A percentile compares a stretch with the other conserved stretches of the same genome.
phyloP scores from a whole-genome alignment of 2,113 vertebrate species.

The Plecotus auritus region DNA sequence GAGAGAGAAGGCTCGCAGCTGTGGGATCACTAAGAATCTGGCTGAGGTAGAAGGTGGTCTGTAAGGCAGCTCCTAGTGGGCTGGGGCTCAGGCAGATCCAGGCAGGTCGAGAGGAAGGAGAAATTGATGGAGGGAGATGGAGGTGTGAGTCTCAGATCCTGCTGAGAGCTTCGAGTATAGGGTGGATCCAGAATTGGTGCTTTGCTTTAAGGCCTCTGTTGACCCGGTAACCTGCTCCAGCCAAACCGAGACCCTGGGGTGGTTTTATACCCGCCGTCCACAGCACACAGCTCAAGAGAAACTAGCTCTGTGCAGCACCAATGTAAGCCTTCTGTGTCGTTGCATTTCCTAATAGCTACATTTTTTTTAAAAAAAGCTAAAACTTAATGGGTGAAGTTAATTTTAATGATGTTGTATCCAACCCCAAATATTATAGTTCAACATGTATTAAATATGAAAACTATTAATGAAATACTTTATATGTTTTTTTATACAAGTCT shows the following conservation, averaged over 20 bases:
- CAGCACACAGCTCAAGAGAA: too few relatives aligned
- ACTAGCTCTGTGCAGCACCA: neutral
- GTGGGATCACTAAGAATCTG: neutral
- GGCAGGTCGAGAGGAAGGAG: neutral
- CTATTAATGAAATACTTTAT: neutral
- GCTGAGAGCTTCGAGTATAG: fast-evolving
- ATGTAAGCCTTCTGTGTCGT: fast-evolving
- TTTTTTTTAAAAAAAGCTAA: neutral
- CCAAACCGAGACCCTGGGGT: neutral
- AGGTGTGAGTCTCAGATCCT: too few relatives aligned
- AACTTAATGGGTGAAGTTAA: neutral
- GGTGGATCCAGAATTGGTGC: fast-evolving
- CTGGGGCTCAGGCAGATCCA: neutral
- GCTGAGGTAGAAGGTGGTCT: neutral
- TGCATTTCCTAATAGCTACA: neutral
- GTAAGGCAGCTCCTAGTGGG: neutral
- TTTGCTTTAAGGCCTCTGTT: neutral
- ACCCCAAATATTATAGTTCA: neutral
- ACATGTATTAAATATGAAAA: neutral
- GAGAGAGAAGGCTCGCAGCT: neutral
- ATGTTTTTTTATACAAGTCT: neutral
- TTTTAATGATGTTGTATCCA: neutral
- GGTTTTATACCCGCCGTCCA: neutral
- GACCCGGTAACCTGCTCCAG: neutral
- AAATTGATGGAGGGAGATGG: neutral